Base-by-base conservation (phyloP, 2,888 invertebrate genomes). In the Orchestes rusci region DNA sequence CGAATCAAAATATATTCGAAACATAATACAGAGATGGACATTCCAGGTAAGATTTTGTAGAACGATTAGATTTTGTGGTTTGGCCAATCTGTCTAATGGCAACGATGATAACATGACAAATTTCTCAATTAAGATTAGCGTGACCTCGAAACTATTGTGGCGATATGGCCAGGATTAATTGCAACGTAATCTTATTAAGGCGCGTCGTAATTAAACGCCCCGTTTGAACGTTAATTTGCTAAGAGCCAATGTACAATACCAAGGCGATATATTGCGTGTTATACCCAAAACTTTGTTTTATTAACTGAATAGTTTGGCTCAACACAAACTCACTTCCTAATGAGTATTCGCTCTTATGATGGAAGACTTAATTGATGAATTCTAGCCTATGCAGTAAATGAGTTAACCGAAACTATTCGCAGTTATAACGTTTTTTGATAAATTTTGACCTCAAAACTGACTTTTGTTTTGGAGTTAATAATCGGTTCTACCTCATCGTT, bases 61-160 rank as follows among this genome's bases (percentile, higher is more conserved):
- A 28, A 16, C 34, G 47, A 47, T 47, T 47, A 47, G 43, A 47
- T 47, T 43, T 33, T 47, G 47, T 20, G 43, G 47, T 43, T 39
- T 13, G 27, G 15, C 31, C 47, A 39, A 34, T 47, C 35, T 36
- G 43, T 47, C 43, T 43, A 47, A 47, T 47, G 47, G 47, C 39
- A 39, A 47, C 50, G 50, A 50, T 46, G 50, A 50, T 47, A 50
- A 40, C 50, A 47, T 50, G 50, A 50, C 50, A 50, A 50, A 50
- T 50, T 50, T 50, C 50, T 50, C 50, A 47, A 47, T 50, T 50
- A 50, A 50, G 50, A 50, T 50, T 50, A 47, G 23, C 40, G 29
- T 32, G 29, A 38, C 40, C 40, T 33, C 43, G 38, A 46, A 45
- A 40, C 50, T 38, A 47, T 47, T 47, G 50, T 47, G 44, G 44